Conservation (phyloP, 23 tunicate genomes). For the Pegea sp. region DNA sequence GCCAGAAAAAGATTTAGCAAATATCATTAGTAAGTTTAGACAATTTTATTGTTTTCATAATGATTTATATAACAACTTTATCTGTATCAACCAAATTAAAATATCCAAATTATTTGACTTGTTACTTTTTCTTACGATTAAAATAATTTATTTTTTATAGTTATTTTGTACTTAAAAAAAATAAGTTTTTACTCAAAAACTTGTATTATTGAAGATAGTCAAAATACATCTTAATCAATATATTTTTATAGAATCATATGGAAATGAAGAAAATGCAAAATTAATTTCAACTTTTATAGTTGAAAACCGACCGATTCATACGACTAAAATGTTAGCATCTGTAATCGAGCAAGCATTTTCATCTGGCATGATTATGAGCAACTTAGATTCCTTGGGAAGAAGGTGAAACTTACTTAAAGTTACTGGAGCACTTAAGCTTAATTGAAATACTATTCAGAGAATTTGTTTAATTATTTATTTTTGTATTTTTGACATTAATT, state of each 20-base stretch:
- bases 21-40: constrained; percentile 45
- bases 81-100: too few relatives aligned
- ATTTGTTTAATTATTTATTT: background rate
- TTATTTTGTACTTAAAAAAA: too few relatives aligned
- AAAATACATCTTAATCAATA: too few relatives aligned
- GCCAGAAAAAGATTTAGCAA: constrained; percentile 12
- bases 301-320: constrained; percentile 31
- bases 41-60: too few relatives aligned
- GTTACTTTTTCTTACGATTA: too few relatives aligned
- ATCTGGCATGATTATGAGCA: constrained; percentile 1
- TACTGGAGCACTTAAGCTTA: background rate
- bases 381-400: constrained; percentile 34
- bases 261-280: constrained; percentile 33
- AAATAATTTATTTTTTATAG: too few relatives aligned
- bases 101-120: too few relatives aligned
- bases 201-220: too few relatives aligned
- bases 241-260: constrained; percentile 41
- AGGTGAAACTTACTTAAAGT: constrained; percentile 5
- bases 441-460: background rate
- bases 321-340: constrained; percentile 31
- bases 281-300: constrained; percentile 26
- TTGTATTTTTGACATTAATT: background rate
- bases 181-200: too few relatives aligned
- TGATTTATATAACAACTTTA: too few relatives aligned
- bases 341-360: constrained; percentile 32